Percentiles rank a stretch among this genome's conserved stretches.
Conservation (phyloP, 37 sponge, comb jelly and placozoan species). For the Crambe crambe region DNA sequence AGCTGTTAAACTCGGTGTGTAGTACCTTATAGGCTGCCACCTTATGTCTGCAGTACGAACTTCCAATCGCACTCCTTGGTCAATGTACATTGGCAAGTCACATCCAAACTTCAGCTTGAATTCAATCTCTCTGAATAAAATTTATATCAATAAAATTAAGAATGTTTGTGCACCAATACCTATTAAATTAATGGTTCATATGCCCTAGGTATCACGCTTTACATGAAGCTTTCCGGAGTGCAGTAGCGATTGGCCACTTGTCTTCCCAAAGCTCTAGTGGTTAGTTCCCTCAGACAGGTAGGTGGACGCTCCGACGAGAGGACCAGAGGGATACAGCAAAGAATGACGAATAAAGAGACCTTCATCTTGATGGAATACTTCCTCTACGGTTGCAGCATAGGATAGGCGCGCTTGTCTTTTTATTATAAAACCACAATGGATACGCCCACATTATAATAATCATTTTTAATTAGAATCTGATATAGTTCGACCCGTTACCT, state of each 20-base stretch:
- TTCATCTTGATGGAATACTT: no score
- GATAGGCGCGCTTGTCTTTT: no score
- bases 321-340: background rate
- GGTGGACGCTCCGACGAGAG: background rate
- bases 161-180: no score
- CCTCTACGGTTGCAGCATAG: no score
- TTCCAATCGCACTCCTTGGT: slow-evolving; percentile 9
- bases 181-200: no score
- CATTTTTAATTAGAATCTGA: no score
- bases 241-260: background rate
- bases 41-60: background rate
- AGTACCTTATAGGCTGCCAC: slow-evolving; percentile 10
- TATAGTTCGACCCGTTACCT: no score
- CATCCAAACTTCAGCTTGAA: slow-evolving; percentile 26
- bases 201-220: no score
- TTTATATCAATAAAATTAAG: no score
- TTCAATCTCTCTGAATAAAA: background rate
- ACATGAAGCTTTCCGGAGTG: slow-evolving; percentile 3
- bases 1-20: slow-evolving; percentile 1
- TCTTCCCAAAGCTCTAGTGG: background rate
- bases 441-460: no score
- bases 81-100: background rate
- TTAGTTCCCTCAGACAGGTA: background rate
- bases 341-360: background rate
- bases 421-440: no score